A percentile compares a stretch with the other conserved stretches of the same genome.
These are phyloP conservation scores for Varecia variegata DNA, from an alignment of 2,797 vertebrate species.

Conservation along the genomic window DNA sequence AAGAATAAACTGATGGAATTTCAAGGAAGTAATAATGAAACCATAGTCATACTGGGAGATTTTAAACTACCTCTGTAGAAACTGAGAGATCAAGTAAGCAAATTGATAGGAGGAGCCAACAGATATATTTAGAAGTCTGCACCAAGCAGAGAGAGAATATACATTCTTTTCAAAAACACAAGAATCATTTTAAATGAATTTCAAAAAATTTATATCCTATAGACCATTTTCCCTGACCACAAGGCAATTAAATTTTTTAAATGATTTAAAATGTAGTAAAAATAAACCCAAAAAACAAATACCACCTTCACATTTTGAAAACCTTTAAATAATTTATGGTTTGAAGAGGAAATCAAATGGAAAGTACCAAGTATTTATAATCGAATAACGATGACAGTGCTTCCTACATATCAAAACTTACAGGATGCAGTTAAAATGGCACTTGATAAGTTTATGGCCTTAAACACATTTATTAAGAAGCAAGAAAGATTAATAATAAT, in stretches of 20 bases:
- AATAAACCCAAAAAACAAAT: neutral
- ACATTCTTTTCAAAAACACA: neutral
- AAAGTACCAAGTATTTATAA: neutral
- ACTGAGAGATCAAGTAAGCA: neutral
- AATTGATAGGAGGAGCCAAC: neutral
- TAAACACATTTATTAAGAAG: neutral
- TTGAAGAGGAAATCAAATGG: neutral
- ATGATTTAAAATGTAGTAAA: conserved; percentile 15
- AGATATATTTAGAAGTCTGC: neutral
- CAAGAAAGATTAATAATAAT: neutral
- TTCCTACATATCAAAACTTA: neutral
- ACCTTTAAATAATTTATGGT: neutral
- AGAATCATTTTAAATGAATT: neutral
- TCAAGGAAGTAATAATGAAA: neutral
- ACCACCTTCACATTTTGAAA: neutral
- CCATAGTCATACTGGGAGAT: neutral
- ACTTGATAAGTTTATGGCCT: neutral
- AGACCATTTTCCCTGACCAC: neutral
- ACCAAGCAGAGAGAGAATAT: neutral
- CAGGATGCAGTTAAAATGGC: neutral
- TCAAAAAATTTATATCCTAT: neutral
- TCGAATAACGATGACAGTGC: neutral
- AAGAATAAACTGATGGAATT: neutral
- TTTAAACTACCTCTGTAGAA: neutral
- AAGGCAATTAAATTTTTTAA: neutral